Evolutionary conservation across 2,888 invertebrate species (phyloP).

Genomic region (Charanyca ferruginea): DNA sequence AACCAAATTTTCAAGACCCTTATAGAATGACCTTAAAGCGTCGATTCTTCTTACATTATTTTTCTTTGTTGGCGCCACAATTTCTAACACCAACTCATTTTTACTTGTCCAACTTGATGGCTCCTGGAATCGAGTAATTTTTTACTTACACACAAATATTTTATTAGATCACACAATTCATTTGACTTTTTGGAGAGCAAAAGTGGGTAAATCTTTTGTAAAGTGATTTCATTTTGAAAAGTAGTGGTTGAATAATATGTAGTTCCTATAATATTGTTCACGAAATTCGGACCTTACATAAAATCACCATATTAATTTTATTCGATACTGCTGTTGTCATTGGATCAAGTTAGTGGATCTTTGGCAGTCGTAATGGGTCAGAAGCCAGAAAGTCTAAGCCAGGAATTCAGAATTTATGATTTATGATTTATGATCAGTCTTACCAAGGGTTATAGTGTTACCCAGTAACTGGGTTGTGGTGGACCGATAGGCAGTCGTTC

Average conservation of each 20-base stretch:
- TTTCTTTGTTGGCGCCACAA: slow-evolving; percentile 44
- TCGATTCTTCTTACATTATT: slow-evolving; percentile 36
- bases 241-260: background rate
- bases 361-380: no score
- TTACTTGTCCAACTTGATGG: slow-evolving; percentile 49
- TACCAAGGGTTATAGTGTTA: no score
- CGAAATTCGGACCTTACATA: no score
- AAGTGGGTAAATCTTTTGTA: background rate
- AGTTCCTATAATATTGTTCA: background rate
- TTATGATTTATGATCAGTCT: no score
- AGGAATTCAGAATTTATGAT: no score
- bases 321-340: no score
- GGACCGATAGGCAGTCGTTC: no score
- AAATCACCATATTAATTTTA: no score
- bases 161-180: slow-evolving; percentile 45
- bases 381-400: no score
- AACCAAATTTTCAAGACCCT: background rate
- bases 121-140: slow-evolving; percentile 45
- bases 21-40: slow-evolving; percentile 15
- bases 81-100: slow-evolving; percentile 40
- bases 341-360: no score
- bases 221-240: background rate
- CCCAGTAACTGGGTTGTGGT: no score
- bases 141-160: slow-evolving; percentile 51
- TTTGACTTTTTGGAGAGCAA: slow-evolving; percentile 20